Percentiles rank a stretch among this genome's conserved stretches.
Conservation (phyloP, 2,888 invertebrate species). For the Oxytorus armatus region DNA sequence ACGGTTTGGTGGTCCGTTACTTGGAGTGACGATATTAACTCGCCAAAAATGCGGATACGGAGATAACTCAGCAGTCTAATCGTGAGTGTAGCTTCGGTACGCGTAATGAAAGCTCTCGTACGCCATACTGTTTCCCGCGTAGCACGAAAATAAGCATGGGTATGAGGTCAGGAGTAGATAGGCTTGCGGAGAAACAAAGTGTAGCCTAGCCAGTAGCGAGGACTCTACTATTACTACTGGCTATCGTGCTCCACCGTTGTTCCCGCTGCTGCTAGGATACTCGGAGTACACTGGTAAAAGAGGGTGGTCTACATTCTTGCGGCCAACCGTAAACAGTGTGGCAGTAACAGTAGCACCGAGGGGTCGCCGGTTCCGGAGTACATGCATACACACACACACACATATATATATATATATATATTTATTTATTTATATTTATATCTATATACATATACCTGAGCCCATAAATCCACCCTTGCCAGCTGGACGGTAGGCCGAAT, state of each 20-base stretch:
- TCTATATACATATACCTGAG: slow-evolving; percentile 3
- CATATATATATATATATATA: slow-evolving; percentile 29
- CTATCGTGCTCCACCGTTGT: slow-evolving; percentile 39
- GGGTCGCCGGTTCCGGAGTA: slow-evolving; percentile 49
- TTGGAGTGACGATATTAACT: slow-evolving; percentile 72
- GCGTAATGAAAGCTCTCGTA: slow-evolving; percentile 80
- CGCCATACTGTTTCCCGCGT: slow-evolving; percentile 53
- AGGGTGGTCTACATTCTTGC: slow-evolving; percentile 80
- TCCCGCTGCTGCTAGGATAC: slow-evolving; percentile 45
- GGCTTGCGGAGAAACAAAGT: slow-evolving; percentile 53
- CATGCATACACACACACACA: slow-evolving; percentile 13
- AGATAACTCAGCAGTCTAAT: slow-evolving; percentile 82
- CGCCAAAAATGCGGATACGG: slow-evolving; percentile 80
- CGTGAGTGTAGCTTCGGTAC: slow-evolving; percentile 77
- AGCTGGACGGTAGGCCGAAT: slow-evolving; percentile 78
- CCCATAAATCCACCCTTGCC: slow-evolving; percentile 76
- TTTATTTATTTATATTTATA: slow-evolving; percentile 5
- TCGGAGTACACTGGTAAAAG: slow-evolving; percentile 53
- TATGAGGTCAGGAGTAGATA: slow-evolving; percentile 49
- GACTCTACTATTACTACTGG: slow-evolving; percentile 40
- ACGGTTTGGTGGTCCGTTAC: slow-evolving; percentile 20
- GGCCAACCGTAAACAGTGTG: slow-evolving; percentile 79
- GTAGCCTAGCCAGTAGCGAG: slow-evolving; percentile 29
- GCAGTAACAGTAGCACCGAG: slow-evolving; percentile 61
- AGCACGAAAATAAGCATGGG: slow-evolving; percentile 75